These are phyloP conservation scores for Amiota minor DNA, from an alignment of 2,888 invertebrate species.

Conservation along the genomic window DNA sequence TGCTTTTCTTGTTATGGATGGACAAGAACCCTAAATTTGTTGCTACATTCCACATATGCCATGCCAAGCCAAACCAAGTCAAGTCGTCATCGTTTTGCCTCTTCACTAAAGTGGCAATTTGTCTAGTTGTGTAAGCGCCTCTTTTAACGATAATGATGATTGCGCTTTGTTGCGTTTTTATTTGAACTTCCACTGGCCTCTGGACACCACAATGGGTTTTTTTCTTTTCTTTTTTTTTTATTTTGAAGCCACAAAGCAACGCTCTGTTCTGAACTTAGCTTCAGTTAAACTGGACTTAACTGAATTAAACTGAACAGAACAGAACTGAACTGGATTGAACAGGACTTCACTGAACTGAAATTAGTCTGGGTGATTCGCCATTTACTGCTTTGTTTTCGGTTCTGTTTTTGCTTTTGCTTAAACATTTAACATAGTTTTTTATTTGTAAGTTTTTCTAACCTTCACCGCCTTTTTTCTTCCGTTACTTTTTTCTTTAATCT, in stretches of 20 bases:
- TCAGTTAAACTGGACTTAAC: not conserved
- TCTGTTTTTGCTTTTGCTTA: not conserved
- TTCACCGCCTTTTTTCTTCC: conserved; percentile 29
- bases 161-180: conserved; percentile 68
- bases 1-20: not conserved
- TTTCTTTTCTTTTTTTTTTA: conserved; percentile 43
- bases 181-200: conserved; percentile 42
- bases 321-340: no score
- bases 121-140: conserved; percentile 68
- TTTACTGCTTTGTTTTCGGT: not conserved
- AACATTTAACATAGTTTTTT: not conserved
- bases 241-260: conserved; percentile 41
- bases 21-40: not conserved
- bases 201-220: conserved; percentile 1
- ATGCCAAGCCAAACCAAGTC: conserved; percentile 27
- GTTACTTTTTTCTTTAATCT: conserved; percentile 12
- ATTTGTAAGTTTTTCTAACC: not conserved
- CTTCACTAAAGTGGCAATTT: conserved; percentile 65
- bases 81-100: conserved; percentile 38
- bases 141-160: conserved; percentile 67
- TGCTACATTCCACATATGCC: conserved; percentile 39
- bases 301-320: not conserved
- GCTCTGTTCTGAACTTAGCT: not conserved
- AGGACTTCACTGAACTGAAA: no score
- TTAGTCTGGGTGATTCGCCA: not conserved